Base-by-base conservation (phyloP, 2,113 vertebrate species). In the Tauraco erythrolophus region DNA sequence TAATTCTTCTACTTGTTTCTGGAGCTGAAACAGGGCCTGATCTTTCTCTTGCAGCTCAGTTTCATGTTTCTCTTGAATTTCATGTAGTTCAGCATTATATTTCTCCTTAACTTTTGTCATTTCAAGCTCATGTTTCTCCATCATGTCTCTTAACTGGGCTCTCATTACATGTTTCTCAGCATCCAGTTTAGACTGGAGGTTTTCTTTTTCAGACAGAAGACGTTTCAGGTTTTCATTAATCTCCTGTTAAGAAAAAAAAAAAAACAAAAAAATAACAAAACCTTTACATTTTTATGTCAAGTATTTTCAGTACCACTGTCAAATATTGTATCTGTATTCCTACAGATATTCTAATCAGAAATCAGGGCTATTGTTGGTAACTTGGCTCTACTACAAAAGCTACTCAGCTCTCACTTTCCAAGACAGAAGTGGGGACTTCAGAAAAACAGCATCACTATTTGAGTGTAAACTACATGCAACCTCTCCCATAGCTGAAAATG, bases 111-210 rank as follows among this genome's bases (percentile, higher is more conserved):
- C 61, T 53, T 92, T 96, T 64, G 89, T 96, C 92, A 98, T 95
- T 98, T 99, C 99, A 14, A 95, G 95, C 92, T 98, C 98, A 39
- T 99, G 99, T 96, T 99, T 99, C 93, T 99, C 98, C 98, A 99
- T 98, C 97, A 99, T 98, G 96, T 99, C 99, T 33, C 96, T 98
- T 19, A 99, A 97, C 62, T 99, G 99, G 6, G 99, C 99, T 91
- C 98, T 98, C 99, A 99, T 99, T 92, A 99, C 99, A 11, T 99
- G 99, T 91, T 99, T 99, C 97, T 99, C 99, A 3, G 99, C 99
- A 94, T 99, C 98, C 97, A 99, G 97, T 94, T 99, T 99, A 51
- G 98, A 99, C 70, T 98, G 98, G 45, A 99, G 97, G 94, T 98
- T 99, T 91, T 99, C 98, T 57, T 98, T 98, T 88, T 99, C 99